Evolutionary conservation across 2,113 vertebrate genomes (phyloP), one percentile per base, ranked within the genome.

Genomic region (Boleophthalmus pectinirostris): DNA sequence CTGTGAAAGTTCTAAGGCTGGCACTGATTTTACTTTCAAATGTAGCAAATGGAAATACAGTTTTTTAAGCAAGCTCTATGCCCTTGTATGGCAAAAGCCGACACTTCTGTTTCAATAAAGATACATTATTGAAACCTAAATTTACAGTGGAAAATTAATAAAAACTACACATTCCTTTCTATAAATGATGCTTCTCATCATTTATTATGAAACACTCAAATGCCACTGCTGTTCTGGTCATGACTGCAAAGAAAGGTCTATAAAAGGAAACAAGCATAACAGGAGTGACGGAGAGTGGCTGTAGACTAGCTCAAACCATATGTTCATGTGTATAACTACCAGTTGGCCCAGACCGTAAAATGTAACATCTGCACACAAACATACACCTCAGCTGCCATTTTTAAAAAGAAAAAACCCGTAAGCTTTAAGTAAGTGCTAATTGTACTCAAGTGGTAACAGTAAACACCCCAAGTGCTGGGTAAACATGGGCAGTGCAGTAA

Each of bases 211-310:
- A 56, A 82, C 73, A 20, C 15, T n/a, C 6, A 77, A 74, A 79
- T 71, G 61, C 53, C 84, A 73, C 63, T 21, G 20, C 63, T 68
- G 69, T 83, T 76, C 65, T 78, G 82, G 74, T 69, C 81, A 71
- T 56, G 69, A 67, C 45, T 69, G 49, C 66, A 72, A 60, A 5
- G 38, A 72, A 68, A 70, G n/a, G 16, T 70, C 73, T 78, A 73
- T 78, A 64, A 77, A 78, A 47, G 10, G 21, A 72, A 83, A 81
- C 46, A 67, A 79, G 65, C 14, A 9, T 70, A 65, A 13, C 35
- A 74, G 65, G 11, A 25, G 24, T 61, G 29, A 63, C 61, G 33
- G 25, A 71, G 60, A 3, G 1, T 66, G 60, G 51, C 51, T n/a
- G 10, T 43, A 54, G 0, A 38, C 56, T 61, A 65, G n/a, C 73